Conservation (phyloP, 2,113 vertebrate species). For the Tretioscincus oriximinensis region DNA sequence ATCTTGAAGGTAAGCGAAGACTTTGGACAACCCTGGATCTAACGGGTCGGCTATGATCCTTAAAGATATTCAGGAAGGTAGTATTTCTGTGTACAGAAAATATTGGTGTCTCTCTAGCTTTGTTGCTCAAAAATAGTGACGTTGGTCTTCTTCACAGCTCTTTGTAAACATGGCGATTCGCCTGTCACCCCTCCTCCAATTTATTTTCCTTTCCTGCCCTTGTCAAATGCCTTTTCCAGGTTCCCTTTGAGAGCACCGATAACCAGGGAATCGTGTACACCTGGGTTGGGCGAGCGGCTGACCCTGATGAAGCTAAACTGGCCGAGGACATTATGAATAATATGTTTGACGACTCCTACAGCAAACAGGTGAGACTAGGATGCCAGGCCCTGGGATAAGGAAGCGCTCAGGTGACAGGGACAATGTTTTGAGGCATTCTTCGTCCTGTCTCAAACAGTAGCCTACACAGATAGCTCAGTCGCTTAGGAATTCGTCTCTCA, state of each 20-base stretch:
- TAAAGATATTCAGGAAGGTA: neutral
- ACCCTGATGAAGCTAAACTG: slow-evolving; percentile 94
- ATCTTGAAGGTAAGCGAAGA: slow-evolving; percentile 87
- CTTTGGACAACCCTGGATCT: too few species aligned
- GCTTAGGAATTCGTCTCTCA: too few species aligned
- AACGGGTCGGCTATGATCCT: too few species aligned
- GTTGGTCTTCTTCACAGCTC: too few species aligned
- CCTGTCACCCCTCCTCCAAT: too few species aligned
- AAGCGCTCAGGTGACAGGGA: too few species aligned
- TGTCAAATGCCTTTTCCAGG: slow-evolving; percentile 67
- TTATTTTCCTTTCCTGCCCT: neutral
- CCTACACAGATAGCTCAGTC: too few species aligned
- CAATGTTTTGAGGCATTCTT: too few species aligned
- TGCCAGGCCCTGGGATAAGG: neutral
- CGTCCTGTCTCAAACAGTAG: too few species aligned
- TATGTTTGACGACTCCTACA: slow-evolving; percentile 96
- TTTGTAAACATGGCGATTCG: too few species aligned
- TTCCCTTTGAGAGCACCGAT: slow-evolving; percentile 96
- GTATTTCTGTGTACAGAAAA: too few species aligned
- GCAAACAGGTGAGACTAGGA: slow-evolving; percentile 84
- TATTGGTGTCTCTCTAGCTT: neutral
- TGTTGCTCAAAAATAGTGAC: too few species aligned
- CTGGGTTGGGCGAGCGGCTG: slow-evolving; percentile 92
- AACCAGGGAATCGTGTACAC: slow-evolving; percentile 97
- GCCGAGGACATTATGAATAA: slow-evolving; percentile 95